phyloP scores from a whole-genome alignment of 1,140 invertebrate genomes.

The Drosophila ficusphila region DNA sequence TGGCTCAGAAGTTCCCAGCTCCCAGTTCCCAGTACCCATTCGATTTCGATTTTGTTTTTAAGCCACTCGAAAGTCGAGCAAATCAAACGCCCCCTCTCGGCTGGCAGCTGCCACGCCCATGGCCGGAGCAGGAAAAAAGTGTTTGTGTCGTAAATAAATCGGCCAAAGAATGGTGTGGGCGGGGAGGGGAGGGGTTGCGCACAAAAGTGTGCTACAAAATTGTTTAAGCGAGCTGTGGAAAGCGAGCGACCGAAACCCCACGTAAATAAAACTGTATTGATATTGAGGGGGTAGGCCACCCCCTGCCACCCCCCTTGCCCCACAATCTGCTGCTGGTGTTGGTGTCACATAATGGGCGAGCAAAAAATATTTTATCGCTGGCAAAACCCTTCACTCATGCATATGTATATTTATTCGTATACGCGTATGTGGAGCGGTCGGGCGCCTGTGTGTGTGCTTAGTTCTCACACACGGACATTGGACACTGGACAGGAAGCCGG shows the following conservation, averaged over 20 bases:
- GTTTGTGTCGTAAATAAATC: conserved; percentile 51
- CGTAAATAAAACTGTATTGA: conserved; percentile 74
- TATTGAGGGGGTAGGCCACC: conserved; percentile 60
- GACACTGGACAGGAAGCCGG: not conserved
- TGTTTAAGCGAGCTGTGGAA: conserved; percentile 43
- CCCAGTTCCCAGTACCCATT: too few relatives aligned
- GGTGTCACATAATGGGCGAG: conserved; percentile 64
- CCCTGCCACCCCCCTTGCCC: not conserved
- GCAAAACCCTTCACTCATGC: conserved; percentile 51
- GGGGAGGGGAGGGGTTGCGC: conserved; percentile 23
- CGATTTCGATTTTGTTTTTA: conserved; percentile 56
- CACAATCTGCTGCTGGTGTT: conserved; percentile 39
- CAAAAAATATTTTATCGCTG: conserved; percentile 68
- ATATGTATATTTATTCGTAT: conserved; percentile 10
- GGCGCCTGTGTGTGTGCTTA: conserved; percentile 38
- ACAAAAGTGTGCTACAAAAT: conserved; percentile 66
- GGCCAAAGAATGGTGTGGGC: conserved; percentile 28
- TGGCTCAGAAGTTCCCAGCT: conserved; percentile 26
- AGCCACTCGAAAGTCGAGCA: conserved; percentile 59
- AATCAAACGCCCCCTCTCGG: conserved; percentile 42
- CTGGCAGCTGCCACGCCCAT: conserved; percentile 32
- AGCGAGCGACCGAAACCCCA: conserved; percentile 39
- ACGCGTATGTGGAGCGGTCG: not conserved
- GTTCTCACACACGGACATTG: conserved; percentile 36
- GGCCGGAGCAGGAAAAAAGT: conserved; percentile 19